Evolutionary conservation across 1,140 invertebrate species (phyloP).

Genomic region (Triops cancriformis): DNA sequence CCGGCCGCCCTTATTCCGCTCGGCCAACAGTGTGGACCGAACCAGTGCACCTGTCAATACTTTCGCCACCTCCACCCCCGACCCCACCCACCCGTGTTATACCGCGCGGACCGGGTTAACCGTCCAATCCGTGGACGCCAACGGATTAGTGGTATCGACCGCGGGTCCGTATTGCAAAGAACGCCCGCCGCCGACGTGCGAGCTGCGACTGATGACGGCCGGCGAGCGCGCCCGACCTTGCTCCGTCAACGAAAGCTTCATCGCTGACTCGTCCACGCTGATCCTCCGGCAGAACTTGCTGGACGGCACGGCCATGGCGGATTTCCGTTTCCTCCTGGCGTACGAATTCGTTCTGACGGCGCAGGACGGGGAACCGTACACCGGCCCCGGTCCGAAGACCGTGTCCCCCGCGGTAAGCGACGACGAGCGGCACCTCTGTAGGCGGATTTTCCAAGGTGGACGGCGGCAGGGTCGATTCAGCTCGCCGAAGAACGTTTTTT

Average conservation of each 20-base stretch:
- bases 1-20: background rate
- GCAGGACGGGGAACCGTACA: conserved; percentile 55
- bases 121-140: conserved; percentile 5
- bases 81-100: background rate
- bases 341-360: conserved; percentile 77
- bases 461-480: conserved; percentile 48
- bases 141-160: conserved; percentile 18
- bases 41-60: background rate
- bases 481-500: conserved; percentile 68
- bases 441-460: conserved; percentile 36
- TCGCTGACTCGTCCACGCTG: conserved; percentile 18
- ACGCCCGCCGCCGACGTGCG: conserved; percentile 25
- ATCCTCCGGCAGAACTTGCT: conserved; percentile 23
- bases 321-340: conserved; percentile 61
- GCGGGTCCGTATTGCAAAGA: conserved; percentile 20
- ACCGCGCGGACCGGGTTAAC: background rate
- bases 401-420: background rate
- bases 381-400: conserved; percentile 43
- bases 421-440: conserved; percentile 32
- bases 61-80: background rate
- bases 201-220: background rate
- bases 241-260: conserved; percentile 21
- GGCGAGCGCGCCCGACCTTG: conserved; percentile 19
- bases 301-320: conserved; percentile 56
- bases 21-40: background rate